Conservation (phyloP, 2,888 invertebrate species). For the Gryllus longicercus region DNA sequence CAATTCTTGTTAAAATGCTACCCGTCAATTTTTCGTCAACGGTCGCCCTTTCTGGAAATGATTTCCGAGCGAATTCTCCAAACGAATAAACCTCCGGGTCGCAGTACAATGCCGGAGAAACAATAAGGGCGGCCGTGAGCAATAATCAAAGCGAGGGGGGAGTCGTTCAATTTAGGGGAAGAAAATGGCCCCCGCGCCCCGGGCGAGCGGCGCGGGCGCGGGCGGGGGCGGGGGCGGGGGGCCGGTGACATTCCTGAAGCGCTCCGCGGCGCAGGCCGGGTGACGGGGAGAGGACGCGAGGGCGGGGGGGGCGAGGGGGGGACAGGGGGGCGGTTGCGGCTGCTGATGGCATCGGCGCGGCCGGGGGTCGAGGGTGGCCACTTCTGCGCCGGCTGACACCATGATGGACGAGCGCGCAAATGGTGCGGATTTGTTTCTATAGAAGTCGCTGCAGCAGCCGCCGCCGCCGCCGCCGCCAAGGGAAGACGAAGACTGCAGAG, state of each 20-base stretch:
- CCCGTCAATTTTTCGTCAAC: too few species aligned
- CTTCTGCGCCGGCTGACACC: slow-evolving; percentile 27
- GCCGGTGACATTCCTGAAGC: background rate
- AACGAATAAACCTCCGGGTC: background rate
- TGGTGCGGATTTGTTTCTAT: slow-evolving; percentile 37
- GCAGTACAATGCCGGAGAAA: background rate
- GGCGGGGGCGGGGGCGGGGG: background rate
- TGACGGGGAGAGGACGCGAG: background rate
- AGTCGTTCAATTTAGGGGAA: background rate
- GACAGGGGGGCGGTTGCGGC: background rate
- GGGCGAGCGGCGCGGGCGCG: background rate
- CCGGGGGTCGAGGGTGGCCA: background rate
- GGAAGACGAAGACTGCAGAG: background rate
- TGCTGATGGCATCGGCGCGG: slow-evolving; percentile 1
- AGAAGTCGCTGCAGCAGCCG: slow-evolving; percentile 20
- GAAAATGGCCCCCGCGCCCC: background rate
- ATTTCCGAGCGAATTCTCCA: too few species aligned
- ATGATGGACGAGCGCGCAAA: slow-evolving; percentile 37
- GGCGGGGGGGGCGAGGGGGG: background rate
- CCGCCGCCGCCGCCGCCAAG: background rate
- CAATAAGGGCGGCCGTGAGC: background rate
- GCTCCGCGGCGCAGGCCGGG: background rate
- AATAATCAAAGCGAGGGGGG: background rate
- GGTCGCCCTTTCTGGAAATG: too few species aligned
- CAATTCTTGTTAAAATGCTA: too few species aligned